Evolutionary conservation across 2,113 vertebrate species (phyloP), one percentile per base, ranked within the genome.

Genomic region (Barnardius zonarius): DNA sequence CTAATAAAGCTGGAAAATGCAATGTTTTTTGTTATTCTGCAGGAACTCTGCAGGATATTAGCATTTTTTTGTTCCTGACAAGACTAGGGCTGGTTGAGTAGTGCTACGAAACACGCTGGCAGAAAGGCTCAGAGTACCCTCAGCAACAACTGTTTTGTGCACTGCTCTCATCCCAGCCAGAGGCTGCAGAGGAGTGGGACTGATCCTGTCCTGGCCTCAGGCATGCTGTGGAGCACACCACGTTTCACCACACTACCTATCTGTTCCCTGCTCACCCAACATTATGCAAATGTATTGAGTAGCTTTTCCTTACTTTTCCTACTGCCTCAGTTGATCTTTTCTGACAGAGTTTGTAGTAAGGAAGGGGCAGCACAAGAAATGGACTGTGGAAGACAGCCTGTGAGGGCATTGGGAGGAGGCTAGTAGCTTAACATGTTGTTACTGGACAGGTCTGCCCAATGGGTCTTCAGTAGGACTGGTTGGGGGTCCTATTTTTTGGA

Each of bases 231-330:
- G 46, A 75, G 43, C 69, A 46, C 5, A 4, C 8, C 17, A 6
- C 0, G 0, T 62, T 76, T 83, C 61, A 62, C 37, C 31, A 74
- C 11, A 7, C 49, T 77, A 4, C 44, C 31, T 17, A 0, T 43
- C 70, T 82, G 41, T 22, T 85, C 37, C 66, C 41, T 85, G 6
- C 54, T 46, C 54, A 46, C 27, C 20, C 73, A 63, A 27, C 35
- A 20, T 0, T 2, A 7, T 25, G 33, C 9, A 69, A 72, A 59
- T 22, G 28, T 68, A 22, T 13, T 0, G 0, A 77, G 61, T 25
- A 54, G 46, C 35, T 94, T 66, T 72, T 62, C 55, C 43, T 28
- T 31, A 37, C 25, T 78, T 83, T 67, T 13, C 13, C 12, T 39
- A 6, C n/a, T 41, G 44, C 17, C 13, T 81, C 17, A 41, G 19